Base-by-base conservation (phyloP, 2,113 vertebrate genomes). In the Perccottus glenii region DNA sequence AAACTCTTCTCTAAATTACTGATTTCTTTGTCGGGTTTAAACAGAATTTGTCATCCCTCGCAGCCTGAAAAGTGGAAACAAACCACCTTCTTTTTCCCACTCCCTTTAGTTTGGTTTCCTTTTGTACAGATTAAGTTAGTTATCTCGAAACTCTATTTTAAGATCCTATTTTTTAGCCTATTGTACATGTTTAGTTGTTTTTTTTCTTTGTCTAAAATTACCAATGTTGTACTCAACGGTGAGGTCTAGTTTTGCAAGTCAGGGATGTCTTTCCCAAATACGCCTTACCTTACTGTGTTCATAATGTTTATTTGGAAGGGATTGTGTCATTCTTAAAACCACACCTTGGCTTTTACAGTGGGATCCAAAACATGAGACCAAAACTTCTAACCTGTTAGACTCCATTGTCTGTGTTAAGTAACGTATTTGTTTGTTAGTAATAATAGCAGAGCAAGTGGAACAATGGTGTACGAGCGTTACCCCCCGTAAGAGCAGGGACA, bases 401-500 rank as follows among this genome's bases (percentile, higher is more conserved):
- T 57, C 40, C 40, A 49, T 48, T 5, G 27, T 12, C 64, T 61
- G 72, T 73, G 70, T 79, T 69, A 80, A 75, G 75, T 73, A 4
- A 32, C 64, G 12, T 75, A 48, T 80, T 61, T 87, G 85, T 87
- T 79, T 87, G 72, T 81, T 63, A 59, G 67, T 63, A 50, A 33
- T 1, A 57, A 67, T 42, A 27, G 9, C 33, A 4, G 49, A 46
- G 10, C 16, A 10, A 57, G 75, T 77, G 61, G 61, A 85, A 88
- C 83, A 88, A 87, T 81, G 45, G 61, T 64, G 44, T 79, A 70
- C 64, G 76, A 75, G 67, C 5, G 19, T 55, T 62, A 56, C 69
- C 83, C 76, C 82, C 77, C 36, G 8, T 82, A 67, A 58, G 73
- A 38, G 3, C 68, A 40, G 67, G 46, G 64, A 93, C 91, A 93